Conservation (phyloP, 2,888 invertebrate genomes). For the Brachylomia viminalis region DNA sequence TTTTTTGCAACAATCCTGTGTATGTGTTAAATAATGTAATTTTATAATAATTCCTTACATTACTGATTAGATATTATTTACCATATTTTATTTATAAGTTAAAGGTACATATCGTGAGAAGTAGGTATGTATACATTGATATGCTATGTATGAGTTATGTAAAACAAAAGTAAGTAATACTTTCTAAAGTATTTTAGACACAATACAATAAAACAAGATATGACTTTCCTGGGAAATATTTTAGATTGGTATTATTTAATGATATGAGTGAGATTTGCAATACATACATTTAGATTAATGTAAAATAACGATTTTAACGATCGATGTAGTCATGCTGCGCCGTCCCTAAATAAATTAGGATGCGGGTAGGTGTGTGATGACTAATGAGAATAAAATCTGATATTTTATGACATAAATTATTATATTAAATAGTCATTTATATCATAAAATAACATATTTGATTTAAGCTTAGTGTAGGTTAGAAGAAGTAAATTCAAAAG, state of each 20-base stretch:
- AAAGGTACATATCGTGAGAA: conserved; percentile 51
- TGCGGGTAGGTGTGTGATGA: too few relatives aligned
- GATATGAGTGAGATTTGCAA: background rate
- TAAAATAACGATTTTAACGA: background rate
- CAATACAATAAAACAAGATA: conserved; percentile 10
- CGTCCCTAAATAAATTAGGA: background rate
- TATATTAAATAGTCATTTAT: background rate
- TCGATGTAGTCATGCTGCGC: too few relatives aligned
- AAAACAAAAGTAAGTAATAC: background rate
- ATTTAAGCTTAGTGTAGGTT: background rate
- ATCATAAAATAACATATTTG: background rate
- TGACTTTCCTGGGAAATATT: conserved; percentile 17
- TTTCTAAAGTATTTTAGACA: conserved; percentile 11
- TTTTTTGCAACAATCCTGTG: conserved; percentile 31
- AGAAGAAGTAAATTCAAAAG: background rate
- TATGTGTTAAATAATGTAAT: background rate
- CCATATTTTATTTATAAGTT: conserved; percentile 18
- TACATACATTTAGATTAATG: background rate
- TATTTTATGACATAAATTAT: too few relatives aligned
- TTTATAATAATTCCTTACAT: background rate
- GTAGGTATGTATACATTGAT: conserved; percentile 47
- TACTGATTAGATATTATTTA: conserved; percentile 22
- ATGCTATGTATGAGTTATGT: conserved; percentile 36
- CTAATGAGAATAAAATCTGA: background rate
- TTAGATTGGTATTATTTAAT: conserved; percentile 1